Evolutionary conservation across 2,113 vertebrate species (phyloP).

Genomic region (Semnornis frantzii): DNA sequence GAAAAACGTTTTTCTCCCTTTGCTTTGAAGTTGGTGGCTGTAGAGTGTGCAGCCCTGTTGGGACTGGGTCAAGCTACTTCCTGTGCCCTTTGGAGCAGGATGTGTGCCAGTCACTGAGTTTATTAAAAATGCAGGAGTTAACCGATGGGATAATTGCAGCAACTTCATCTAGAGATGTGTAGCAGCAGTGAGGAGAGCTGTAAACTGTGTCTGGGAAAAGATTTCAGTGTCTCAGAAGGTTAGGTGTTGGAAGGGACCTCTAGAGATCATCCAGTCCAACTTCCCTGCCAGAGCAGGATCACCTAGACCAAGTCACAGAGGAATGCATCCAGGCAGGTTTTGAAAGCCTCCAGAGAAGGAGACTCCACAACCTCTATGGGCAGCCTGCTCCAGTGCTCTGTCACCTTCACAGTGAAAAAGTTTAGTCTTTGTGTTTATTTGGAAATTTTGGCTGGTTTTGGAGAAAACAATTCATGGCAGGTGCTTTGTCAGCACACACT

Average conservation of each 20-base stretch:
- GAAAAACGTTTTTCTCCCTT: background rate
- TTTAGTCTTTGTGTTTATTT: too few species aligned
- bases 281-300: too few species aligned
- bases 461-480: rapidly evolving
- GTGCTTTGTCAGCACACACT: rapidly evolving
- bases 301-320: too few species aligned
- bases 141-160: conserved; percentile 14
- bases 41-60: rapidly evolving
- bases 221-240: background rate
- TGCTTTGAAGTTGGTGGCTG: background rate
- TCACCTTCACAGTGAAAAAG: too few species aligned
- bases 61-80: background rate
- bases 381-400: too few species aligned
- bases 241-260: too few species aligned
- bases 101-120: background rate
- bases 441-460: background rate
- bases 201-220: background rate
- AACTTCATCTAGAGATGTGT: background rate
- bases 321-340: too few species aligned
- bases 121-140: conserved; percentile 23
- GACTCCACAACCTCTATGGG: too few species aligned
- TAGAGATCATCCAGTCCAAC: too few species aligned
- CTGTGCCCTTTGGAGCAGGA: background rate
- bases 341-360: too few species aligned
- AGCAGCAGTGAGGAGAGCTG: background rate